Evolutionary conservation across 2,888 invertebrate genomes (phyloP), one percentile per base, ranked within the genome.

Genomic region (Cryptophagus acutangulus): DNA sequence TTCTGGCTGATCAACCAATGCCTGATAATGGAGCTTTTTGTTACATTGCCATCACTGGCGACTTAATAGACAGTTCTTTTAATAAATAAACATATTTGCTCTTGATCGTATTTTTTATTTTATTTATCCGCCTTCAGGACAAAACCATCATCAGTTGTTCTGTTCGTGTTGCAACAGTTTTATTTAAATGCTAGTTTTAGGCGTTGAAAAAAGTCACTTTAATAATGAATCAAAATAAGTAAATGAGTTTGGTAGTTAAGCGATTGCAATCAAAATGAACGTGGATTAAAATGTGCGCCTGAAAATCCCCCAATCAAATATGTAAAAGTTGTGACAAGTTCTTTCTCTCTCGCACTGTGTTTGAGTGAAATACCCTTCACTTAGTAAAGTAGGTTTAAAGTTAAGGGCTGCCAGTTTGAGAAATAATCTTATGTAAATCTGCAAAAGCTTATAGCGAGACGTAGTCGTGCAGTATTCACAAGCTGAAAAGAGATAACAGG

Each of bases 21-120:
- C 74, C 74, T 2, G 70, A 71, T 33, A 73, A 74, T 40, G 76
- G 76, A 1, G 76, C 75, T 2, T 75, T 75, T 54, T 75, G 75
- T 51, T 75, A 74, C 49, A 69, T 76, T 20, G 73, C 75, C 2
- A 54, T 76, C 5, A 74, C 72, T 14, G 76, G 76, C 4, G 74
- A 75, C 45, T 54, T 74, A 45, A 54, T 70, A 17, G 43, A 51
- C 5, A 53, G 48, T 31, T 8, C 31, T 31, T 31, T 31, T 8
- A 26, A 26, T 26, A 26, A 26, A 26, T 26, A 26, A 26, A 26
- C 9, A 3, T 13, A 26, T 26, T 12, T 26, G 12, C 20, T 4
- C n/a, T 12, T 26, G 12, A 13, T 26, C 12, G 26, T 3, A n/a
- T 13, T 26, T 26, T 26, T n/a, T 26, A 26, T 12, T 26, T 26